phyloP scores from a whole-genome alignment of 2,888 invertebrate species.

The Linnaemya vulpina region DNA sequence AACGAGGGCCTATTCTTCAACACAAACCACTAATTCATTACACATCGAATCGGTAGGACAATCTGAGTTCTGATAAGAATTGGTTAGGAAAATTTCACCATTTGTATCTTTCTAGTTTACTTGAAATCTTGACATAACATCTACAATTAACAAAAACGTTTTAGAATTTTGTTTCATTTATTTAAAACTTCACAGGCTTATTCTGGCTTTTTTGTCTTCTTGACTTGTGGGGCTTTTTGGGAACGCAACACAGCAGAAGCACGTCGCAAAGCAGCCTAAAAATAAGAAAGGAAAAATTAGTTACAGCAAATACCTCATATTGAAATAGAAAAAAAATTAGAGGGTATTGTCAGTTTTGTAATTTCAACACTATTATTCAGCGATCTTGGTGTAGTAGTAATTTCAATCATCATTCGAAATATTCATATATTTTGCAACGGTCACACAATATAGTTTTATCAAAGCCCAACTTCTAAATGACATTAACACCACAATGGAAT shows the following conservation, averaged over 20 bases:
- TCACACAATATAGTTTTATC: no score
- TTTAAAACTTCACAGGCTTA: conserved; percentile 77
- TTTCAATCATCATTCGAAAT: conserved; percentile 42
- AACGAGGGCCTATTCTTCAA: no score
- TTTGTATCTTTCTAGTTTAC: no score
- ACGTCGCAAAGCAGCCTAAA: conserved; percentile 93
- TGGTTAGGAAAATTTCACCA: no score
- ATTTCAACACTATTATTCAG: conserved; percentile 81
- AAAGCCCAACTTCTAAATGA: no score
- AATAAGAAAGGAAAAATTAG: conserved; percentile 72
- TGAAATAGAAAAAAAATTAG: not conserved
- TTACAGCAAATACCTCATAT: not conserved
- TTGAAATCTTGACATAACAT: not conserved
- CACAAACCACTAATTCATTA: no score
- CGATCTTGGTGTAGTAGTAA: conserved; percentile 83
- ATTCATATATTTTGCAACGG: no score
- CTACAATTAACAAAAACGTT: not conserved
- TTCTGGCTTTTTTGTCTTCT: conserved; percentile 93
- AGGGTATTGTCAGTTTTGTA: conserved; percentile 74
- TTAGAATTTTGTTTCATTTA: conserved; percentile 44
- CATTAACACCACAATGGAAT: not conserved
- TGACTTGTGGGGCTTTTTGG: conserved; percentile 92
- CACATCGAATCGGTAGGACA: no score
- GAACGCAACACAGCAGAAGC: conserved; percentile 97
- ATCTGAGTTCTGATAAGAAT: no score